Percentiles rank a stretch among this genome's conserved stretches.
phyloP scores from a whole-genome alignment of 2,113 vertebrate genomes.

The Colaptes auratus region DNA sequence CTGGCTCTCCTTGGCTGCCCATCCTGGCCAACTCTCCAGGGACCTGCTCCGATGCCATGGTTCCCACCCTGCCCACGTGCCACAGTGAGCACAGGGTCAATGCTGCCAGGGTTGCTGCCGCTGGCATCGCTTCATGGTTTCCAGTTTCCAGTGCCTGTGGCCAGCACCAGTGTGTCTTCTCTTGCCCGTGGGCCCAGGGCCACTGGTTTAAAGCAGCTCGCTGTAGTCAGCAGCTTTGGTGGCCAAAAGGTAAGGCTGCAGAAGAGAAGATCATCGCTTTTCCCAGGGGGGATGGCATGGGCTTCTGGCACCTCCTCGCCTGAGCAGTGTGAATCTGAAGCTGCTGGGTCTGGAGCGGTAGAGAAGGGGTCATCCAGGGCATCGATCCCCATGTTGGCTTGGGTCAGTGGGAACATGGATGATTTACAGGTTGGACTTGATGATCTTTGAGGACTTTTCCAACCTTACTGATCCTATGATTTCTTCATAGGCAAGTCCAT shows the following conservation, averaged over 20 bases:
- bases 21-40: background rate
- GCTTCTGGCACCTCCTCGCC: fast-evolving
- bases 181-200: background rate
- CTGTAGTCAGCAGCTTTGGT: background rate
- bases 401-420: fast-evolving
- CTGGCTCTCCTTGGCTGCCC: background rate
- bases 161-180: background rate
- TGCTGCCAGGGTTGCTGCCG: fast-evolving
- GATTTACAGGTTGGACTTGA: no score
- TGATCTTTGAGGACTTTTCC: no score
- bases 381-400: fast-evolving
- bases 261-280: background rate
- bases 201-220: background rate
- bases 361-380: background rate
- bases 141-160: fast-evolving
- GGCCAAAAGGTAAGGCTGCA: background rate
- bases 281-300: fast-evolving
- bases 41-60: background rate
- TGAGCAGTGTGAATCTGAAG: fast-evolving
- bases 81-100: fast-evolving
- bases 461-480: no score
- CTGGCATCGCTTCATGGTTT: background rate
- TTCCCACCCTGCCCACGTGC: background rate
- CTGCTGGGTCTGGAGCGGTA: background rate
- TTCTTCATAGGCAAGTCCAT: background rate